These are phyloP conservation scores for Rhinoptilus africanus DNA, from an alignment of 2,113 vertebrate genomes.

Conservation along the genomic window DNA sequence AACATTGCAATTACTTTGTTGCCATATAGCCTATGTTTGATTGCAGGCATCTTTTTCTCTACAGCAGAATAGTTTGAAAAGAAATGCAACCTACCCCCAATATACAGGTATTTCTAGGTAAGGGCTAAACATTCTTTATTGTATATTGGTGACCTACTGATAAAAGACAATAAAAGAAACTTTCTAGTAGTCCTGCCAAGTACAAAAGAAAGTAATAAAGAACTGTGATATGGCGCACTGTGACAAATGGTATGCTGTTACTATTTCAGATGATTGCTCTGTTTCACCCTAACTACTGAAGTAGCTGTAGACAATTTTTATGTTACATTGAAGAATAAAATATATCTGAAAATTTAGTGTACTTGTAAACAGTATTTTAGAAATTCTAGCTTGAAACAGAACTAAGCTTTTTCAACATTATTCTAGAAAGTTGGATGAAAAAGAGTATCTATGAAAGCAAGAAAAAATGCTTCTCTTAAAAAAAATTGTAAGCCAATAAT, in stretches of 20 bases:
- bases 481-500: background rate
- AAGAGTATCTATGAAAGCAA: background rate
- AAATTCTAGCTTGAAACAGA: background rate
- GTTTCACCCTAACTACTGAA: background rate
- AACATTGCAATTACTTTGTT: background rate
- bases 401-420: background rate
- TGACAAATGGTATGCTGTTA: background rate
- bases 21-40: background rate
- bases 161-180: background rate
- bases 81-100: background rate
- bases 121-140: background rate
- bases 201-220: background rate
- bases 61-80: background rate
- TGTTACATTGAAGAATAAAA: background rate
- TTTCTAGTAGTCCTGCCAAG: background rate
- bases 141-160: background rate
- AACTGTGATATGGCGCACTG: background rate
- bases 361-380: background rate
- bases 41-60: background rate
- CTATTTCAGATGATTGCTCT: background rate
- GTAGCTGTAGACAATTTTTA: background rate
- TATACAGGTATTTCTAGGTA: background rate
- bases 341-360: background rate
- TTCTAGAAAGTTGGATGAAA: background rate
- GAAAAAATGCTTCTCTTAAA: background rate